Conservation (phyloP, 2,113 vertebrate species). For the Oxyura jamaicensis region DNA sequence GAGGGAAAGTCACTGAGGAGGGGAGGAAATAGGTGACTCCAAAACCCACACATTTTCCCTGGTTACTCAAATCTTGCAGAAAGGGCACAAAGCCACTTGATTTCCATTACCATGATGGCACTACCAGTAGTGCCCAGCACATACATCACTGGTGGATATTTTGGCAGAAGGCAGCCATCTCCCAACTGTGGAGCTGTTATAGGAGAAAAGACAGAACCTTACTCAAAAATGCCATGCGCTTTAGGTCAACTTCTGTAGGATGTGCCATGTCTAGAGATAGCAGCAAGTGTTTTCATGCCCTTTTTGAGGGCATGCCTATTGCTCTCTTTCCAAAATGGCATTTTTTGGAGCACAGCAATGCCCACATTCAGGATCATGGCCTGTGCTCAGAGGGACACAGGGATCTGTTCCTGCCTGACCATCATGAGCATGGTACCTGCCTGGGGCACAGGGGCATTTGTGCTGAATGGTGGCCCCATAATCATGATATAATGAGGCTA, state of each 20-base stretch:
- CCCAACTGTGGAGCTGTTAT: accelerated
- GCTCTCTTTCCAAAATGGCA: not conserved
- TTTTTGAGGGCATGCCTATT: not conserved
- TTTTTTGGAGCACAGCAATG: not conserved
- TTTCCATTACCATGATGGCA: not conserved
- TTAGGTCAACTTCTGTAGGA: not conserved
- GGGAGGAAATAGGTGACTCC: not conserved
- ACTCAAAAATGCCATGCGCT: accelerated
- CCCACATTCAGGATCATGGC: accelerated
- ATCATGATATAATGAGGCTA: not conserved
- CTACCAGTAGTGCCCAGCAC: accelerated
- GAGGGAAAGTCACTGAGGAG: not conserved
- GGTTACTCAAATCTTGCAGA: not conserved
- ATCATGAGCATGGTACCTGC: not conserved
- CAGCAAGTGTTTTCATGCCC: not conserved
- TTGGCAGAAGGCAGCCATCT: not conserved
- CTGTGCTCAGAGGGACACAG: not conserved
- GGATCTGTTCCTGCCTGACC: not conserved
- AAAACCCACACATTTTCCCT: not conserved
- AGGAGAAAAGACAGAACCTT: not conserved
- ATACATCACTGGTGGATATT: not conserved
- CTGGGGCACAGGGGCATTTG: accelerated
- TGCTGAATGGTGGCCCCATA: not conserved
- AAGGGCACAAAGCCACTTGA: not conserved
- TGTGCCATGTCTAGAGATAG: accelerated